phyloP scores from a whole-genome alignment of 2,888 invertebrate species.

The Macrophya annulata region DNA sequence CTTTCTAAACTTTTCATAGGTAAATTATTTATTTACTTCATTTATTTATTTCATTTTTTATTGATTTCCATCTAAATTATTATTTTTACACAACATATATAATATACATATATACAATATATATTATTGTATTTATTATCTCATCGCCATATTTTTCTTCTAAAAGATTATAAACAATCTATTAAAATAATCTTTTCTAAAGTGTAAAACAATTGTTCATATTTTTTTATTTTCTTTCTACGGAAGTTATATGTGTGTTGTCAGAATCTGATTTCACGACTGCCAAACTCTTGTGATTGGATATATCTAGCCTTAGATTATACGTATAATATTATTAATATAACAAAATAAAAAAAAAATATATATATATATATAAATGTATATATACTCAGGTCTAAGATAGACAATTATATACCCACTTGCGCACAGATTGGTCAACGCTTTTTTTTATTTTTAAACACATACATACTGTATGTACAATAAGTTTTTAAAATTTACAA shows the following conservation, averaged over 20 bases:
- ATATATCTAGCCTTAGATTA: constrained; percentile 51
- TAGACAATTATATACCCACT: constrained; percentile 17
- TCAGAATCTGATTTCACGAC: constrained; percentile 54
- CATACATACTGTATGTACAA: too few species aligned
- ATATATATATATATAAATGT: constrained; percentile 32
- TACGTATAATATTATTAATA: constrained; percentile 42
- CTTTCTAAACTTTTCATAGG: neutral
- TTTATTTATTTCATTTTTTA: too few species aligned
- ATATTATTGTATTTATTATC: neutral
- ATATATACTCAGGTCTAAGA: constrained; percentile 46
- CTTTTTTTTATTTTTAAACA: neutral
- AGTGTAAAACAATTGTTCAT: too few species aligned
- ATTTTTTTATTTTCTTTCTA: neutral
- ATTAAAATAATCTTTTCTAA: too few species aligned
- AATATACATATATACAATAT: constrained; percentile 2
- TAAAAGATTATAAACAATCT: neutral
- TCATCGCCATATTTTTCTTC: neutral
- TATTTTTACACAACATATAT: too few species aligned
- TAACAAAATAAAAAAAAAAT: constrained; percentile 7
- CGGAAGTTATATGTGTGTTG: constrained; percentile 36
- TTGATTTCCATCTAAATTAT: too few species aligned
- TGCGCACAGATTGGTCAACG: constrained; percentile 1
- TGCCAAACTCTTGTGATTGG: constrained; percentile 56
- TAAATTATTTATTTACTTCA: neutral
- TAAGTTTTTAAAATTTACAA: too few species aligned